Base-by-base conservation (phyloP, 1,140 invertebrate genomes). In the Atta colombica region DNA sequence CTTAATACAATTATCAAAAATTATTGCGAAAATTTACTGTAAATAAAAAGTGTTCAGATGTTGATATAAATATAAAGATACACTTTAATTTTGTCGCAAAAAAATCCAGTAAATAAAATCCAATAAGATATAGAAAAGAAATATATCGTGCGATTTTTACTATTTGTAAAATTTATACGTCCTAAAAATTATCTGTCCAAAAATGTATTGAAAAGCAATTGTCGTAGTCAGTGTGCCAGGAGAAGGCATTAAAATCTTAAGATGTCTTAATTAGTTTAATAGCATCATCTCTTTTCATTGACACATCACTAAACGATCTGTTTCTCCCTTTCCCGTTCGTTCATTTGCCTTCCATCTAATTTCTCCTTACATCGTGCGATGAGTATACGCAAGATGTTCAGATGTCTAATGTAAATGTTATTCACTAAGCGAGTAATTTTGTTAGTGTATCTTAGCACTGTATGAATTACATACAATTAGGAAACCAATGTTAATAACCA, bases 171-270 rank as follows among this genome's bases (percentile, higher is more conserved):
- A 58, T 81, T 90, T 88, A 61, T 78, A 85, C 35, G 12, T 58
- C 72, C 2, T 28, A 18, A 16, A 71, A 74, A 3, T 16, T 16
- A 51, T 4, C 12, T 5, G 0, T 58, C 2, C 55, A 58, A 21
- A 58, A 58, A 75, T 31, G 2, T 2, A 61, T 89, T 39, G 39
- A 45, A 45, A 45, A 45, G 2, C 8, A 45, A 45, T 45, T 45
- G 12, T 25, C 21, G 45, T 8, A 53, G 16, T 25, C 28, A 80
- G 74, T 66, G 60, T 45, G 8, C 39, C 8, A 90, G 85, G 75
- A 60, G 89, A 87, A 93, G 86, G 89, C 87, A 91, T 93, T 92
- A 91, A 90, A 91, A 91, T 88, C 88, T 92, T 90, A 91, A 90
- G 75, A 81, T 60, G 72, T 28, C 80, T 92, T 92, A 92, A 92